Conservation (phyloP, 2,113 vertebrate genomes). For the Hiodon tergisus region DNA sequence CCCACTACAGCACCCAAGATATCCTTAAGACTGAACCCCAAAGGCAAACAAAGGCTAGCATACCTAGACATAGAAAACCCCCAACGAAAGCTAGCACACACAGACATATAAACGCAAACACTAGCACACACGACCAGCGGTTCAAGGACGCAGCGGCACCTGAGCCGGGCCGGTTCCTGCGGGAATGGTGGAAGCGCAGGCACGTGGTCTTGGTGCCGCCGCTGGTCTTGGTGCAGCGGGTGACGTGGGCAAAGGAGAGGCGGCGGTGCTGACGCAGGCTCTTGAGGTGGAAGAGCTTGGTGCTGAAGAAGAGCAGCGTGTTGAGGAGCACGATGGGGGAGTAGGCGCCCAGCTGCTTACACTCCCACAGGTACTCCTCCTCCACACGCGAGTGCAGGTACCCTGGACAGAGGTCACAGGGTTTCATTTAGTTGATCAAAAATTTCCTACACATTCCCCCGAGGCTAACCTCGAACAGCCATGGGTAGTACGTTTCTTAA, state of each 20-base stretch:
- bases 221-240: constrained; percentile 80
- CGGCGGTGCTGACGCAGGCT: constrained; percentile 84
- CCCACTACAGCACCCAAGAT: too few species aligned
- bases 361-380: constrained; percentile 94
- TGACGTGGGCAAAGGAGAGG: constrained; percentile 89
- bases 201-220: constrained; percentile 82
- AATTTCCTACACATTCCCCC: too few species aligned
- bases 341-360: constrained; percentile 94
- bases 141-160: constrained; percentile 28
- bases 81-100: too few species aligned
- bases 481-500: too few species aligned
- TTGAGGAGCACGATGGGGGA: constrained; percentile 95
- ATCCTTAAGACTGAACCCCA: too few species aligned
- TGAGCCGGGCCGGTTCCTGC: constrained; percentile 55
- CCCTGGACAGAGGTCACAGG: constrained; percentile 53
- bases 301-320: constrained; percentile 95
- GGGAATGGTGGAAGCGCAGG: constrained; percentile 85
- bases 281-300: constrained; percentile 89
- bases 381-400: constrained; percentile 89
- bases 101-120: not conserved
- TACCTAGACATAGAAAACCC: too few species aligned
- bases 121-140: not conserved
- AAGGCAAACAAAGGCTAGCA: too few species aligned
- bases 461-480: too few species aligned
- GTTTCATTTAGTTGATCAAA: too few species aligned